Conservation (phyloP, 2,888 invertebrate species). For the Coronaproctus castanopsis region DNA sequence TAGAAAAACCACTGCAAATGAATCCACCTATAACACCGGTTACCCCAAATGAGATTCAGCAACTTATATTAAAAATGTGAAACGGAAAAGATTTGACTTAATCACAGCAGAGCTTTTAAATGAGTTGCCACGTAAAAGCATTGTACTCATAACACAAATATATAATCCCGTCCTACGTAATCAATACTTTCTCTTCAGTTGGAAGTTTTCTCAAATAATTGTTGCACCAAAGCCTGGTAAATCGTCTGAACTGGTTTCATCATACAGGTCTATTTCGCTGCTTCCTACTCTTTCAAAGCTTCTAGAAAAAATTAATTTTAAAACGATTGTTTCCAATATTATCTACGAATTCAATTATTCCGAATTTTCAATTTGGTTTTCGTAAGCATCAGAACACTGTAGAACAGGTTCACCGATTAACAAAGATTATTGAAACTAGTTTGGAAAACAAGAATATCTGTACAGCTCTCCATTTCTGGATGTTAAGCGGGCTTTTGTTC, state of each 20-base stretch:
- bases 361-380: not conserved
- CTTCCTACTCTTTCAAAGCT: not conserved
- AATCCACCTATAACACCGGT: not conserved
- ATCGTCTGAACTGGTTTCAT: not conserved
- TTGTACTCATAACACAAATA: not conserved
- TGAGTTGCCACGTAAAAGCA: not conserved
- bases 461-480: not conserved
- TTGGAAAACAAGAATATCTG: not conserved
- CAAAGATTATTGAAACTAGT: not conserved
- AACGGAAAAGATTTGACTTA: not conserved
- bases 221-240: not conserved
- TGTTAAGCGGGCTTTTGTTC: not conserved
- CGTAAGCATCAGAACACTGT: not conserved
- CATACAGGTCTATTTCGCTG: not conserved
- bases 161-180: not conserved
- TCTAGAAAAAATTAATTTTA: not conserved
- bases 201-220: not conserved
- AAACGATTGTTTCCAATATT: not conserved
- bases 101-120: not conserved
- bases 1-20: not conserved
- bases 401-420: not conserved
- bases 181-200: not conserved
- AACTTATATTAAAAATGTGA: not conserved
- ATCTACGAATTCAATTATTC: not conserved
- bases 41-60: not conserved